Evolutionary conservation across 2,113 vertebrate species (phyloP).

Genomic region (Rhinolophus ferrumequinum): DNA sequence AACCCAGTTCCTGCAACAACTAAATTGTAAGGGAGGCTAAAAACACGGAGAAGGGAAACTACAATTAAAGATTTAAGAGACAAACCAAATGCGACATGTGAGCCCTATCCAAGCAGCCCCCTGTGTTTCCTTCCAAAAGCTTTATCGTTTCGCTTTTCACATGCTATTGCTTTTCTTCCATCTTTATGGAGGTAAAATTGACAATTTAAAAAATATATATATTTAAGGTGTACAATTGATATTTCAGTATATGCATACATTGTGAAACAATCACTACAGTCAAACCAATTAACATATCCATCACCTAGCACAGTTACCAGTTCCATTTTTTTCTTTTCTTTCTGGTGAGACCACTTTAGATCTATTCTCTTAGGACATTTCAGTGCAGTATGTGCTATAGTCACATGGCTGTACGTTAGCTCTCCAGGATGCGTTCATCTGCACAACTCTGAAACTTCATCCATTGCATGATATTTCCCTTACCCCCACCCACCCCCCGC

Average conservation of each 20-base stretch:
- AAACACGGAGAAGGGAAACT: neutral
- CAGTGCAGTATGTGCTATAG: fast-evolving
- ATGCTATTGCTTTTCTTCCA: neutral
- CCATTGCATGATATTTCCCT: neutral
- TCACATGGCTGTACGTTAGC: neutral
- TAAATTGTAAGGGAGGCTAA: neutral
- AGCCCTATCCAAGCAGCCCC: neutral
- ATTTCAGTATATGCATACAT: neutral
- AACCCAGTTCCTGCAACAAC: neutral
- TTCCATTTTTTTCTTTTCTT: neutral
- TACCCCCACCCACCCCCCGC: too few relatives aligned
- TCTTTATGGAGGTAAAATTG: neutral
- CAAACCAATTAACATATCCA: too few relatives aligned
- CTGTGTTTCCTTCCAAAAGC: neutral
- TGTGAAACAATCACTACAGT: neutral
- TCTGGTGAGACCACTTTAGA: neutral
- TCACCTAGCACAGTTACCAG: neutral
- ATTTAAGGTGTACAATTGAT: neutral
- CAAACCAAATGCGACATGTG: neutral
- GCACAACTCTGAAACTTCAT: too few relatives aligned
- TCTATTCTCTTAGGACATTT: neutral
- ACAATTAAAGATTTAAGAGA: neutral
- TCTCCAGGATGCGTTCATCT: neutral
- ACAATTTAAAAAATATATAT: neutral
- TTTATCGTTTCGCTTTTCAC: neutral